Conservation (phyloP, 2,888 invertebrate genomes). For the Eristalis arbustorum region DNA sequence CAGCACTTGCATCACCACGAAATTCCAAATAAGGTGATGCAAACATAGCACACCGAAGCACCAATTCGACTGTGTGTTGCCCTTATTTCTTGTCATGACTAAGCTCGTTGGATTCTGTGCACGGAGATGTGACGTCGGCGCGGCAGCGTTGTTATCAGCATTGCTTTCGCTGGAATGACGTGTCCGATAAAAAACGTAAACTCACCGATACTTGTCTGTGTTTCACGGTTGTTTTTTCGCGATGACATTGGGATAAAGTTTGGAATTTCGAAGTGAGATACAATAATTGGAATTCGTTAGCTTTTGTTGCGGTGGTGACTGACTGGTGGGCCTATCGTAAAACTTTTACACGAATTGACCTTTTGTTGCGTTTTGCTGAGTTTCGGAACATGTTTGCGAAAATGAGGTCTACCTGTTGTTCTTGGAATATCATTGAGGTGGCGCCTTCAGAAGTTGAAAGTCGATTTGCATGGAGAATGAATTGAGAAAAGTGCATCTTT, state of each 20-base stretch:
- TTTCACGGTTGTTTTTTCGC: not conserved
- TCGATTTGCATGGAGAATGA: not conserved
- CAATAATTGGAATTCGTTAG: not conserved
- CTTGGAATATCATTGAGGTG: not conserved
- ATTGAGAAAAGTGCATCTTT: too few species aligned
- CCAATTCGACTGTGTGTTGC: constrained; percentile 28
- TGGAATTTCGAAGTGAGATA: not conserved
- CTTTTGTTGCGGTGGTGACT: not conserved
- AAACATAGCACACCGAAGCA: constrained; percentile 34
- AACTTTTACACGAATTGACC: not conserved
- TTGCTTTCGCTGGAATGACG: constrained; percentile 61
- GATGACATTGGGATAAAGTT: constrained; percentile 8
- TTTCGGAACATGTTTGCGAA: not conserved
- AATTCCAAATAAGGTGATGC: constrained; percentile 54
- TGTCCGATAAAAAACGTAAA: constrained; percentile 34
- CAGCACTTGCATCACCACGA: constrained; percentile 43
- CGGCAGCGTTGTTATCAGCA: constrained; percentile 47
- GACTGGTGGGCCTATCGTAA: not conserved
- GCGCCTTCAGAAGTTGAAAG: not conserved
- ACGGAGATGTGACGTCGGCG: constrained; percentile 34
- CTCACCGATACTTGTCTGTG: not conserved
- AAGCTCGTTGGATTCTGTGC: constrained; percentile 53
- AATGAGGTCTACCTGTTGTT: not conserved
- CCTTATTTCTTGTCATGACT: constrained; percentile 61
- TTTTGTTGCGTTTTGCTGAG: not conserved